Percentiles rank a stretch among this genome's conserved stretches.
Conservation (phyloP, 2,797 vertebrate species). For the Dryobates pubescens region DNA sequence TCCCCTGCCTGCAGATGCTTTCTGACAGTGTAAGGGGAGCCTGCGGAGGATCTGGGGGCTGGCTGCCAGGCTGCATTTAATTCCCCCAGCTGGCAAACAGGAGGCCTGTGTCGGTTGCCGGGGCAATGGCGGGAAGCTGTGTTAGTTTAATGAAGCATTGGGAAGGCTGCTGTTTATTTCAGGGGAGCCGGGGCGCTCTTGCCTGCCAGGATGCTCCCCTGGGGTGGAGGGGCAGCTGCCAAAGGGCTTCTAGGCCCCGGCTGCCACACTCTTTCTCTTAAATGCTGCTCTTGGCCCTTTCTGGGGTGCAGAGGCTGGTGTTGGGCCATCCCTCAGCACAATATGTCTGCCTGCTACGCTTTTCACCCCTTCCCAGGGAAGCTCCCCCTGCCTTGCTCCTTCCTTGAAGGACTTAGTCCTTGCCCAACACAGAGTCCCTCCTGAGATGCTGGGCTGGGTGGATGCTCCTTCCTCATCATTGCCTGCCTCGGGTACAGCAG, state of each 20-base stretch:
- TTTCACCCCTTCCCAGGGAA: background rate
- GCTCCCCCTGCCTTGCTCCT: rapidly evolving
- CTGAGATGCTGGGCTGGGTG: rapidly evolving
- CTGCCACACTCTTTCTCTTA: rapidly evolving
- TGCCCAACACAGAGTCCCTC: rapidly evolving
- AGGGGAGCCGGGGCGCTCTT: background rate
- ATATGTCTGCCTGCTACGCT: background rate
- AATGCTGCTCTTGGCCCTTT: background rate
- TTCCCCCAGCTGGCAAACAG: slow-evolving; percentile 70
- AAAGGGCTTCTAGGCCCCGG: background rate
- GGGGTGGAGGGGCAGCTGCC: background rate
- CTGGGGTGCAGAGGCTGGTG: rapidly evolving
- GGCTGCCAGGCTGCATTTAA: slow-evolving; percentile 66
- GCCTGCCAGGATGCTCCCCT: background rate
- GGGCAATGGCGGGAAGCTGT: slow-evolving; percentile 63
- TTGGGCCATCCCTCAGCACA: background rate
- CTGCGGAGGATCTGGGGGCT: slow-evolving; percentile 7
- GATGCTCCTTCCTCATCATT: background rate
- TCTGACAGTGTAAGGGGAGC: slow-evolving; percentile 13
- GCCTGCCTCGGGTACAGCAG: rapidly evolving
- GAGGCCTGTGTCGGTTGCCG: slow-evolving; percentile 64
- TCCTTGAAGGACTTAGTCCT: background rate
- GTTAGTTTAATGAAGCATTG: slow-evolving; percentile 68
- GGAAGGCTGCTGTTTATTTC: slow-evolving; percentile 62
- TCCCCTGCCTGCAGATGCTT: background rate